phyloP scores from a whole-genome alignment of 92 coral and sea anemone species.

The Isaurus tuberculatus region DNA sequence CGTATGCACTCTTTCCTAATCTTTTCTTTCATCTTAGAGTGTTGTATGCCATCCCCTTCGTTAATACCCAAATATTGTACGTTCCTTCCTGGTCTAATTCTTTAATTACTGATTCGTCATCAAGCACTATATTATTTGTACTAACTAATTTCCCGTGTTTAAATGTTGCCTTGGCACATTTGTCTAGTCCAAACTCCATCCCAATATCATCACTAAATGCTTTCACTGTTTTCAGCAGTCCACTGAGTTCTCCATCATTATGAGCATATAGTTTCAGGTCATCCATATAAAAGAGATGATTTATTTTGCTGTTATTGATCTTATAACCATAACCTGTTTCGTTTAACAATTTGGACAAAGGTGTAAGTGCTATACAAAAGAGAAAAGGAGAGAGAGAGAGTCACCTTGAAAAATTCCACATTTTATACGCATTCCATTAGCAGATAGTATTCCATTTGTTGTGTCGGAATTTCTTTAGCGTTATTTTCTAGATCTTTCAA shows the following conservation, averaged over 20 bases:
- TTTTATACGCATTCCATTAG: conserved; percentile 33
- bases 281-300: conserved; percentile 10
- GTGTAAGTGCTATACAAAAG: conserved; percentile 39
- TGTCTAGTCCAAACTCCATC: conserved; percentile 43
- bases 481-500: too few relatives aligned
- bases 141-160: neutral
- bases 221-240: neutral
- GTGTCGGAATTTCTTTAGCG: too few relatives aligned
- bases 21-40: conserved; percentile 50
- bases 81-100: conserved; percentile 32
- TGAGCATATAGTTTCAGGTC: neutral
- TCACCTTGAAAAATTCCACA: conserved; percentile 56
- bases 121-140: conserved; percentile 23
- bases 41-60: conserved; percentile 43
- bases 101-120: conserved; percentile 29
- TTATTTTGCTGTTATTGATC: neutral
- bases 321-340: conserved; percentile 24
- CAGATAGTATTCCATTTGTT: neutral
- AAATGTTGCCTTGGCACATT: conserved; percentile 48
- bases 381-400: conserved; percentile 39
- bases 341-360: conserved; percentile 17
- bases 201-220: conserved; percentile 24
- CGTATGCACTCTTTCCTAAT: conserved; percentile 42
- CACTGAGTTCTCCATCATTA: conserved; percentile 16
- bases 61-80: conserved; percentile 23